Evolutionary conservation across 1,140 invertebrate genomes (phyloP).

Genomic region (Sarcophaga peregrina): DNA sequence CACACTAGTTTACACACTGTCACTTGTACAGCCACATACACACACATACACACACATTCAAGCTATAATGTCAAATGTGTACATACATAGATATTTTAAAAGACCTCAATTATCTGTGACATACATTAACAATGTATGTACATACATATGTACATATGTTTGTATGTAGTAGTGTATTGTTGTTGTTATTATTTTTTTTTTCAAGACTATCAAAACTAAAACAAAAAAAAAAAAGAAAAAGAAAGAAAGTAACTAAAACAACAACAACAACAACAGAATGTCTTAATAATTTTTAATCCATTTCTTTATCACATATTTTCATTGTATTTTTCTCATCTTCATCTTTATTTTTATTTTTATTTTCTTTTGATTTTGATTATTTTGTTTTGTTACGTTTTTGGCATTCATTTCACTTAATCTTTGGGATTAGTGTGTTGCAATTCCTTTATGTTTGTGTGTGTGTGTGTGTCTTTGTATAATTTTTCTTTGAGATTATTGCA

Average conservation of each 20-base stretch:
- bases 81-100: too few species aligned
- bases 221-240: background rate
- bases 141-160: too few species aligned
- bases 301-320: conserved; percentile 7
- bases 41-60: background rate
- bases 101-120: too few species aligned
- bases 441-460: background rate
- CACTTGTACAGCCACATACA: background rate
- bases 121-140: too few species aligned
- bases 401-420: conserved; percentile 20
- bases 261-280: background rate
- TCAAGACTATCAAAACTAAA: too few species aligned
- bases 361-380: background rate
- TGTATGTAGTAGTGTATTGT: too few species aligned
- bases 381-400: background rate
- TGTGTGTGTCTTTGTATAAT: background rate
- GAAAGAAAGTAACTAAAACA: background rate
- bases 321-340: too few species aligned
- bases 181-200: too few species aligned
- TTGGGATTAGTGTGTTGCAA: background rate
- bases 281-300: conserved; percentile 13
- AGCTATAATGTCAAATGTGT: too few species aligned
- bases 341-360: background rate
- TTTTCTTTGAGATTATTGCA: background rate
- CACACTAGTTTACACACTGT: background rate